These are phyloP conservation scores for Telmatherina bonti DNA, from an alignment of 2,797 vertebrate species.

Conservation along the genomic window DNA sequence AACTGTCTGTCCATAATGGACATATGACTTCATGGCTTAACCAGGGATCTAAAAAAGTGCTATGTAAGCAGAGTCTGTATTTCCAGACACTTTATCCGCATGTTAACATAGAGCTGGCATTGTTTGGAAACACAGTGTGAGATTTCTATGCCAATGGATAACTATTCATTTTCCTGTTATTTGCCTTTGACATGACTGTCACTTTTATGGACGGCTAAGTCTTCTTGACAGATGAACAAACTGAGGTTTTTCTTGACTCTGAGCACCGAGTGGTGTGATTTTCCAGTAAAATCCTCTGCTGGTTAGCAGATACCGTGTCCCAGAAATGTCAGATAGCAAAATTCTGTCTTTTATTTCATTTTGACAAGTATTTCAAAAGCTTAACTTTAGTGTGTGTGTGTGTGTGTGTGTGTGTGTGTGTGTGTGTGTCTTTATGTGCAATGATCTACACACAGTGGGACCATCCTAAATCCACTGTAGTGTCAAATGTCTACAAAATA, in stretches of 20 bases:
- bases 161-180: constrained; percentile 59
- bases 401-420: not conserved
- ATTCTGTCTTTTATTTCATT: constrained; percentile 14
- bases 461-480: constrained; percentile 19
- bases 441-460: constrained; percentile 4
- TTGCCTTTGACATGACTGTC: constrained; percentile 63
- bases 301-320: constrained; percentile 32
- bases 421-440: not conserved
- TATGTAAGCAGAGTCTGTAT: constrained; percentile 39
- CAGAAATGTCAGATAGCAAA: constrained; percentile 48
- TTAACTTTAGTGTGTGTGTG: not conserved
- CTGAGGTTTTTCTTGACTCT: constrained; percentile 49
- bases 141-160: constrained; percentile 60
- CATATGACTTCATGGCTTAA: constrained; percentile 36
- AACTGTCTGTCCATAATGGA: constrained; percentile 39
- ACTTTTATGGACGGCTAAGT: constrained; percentile 54
- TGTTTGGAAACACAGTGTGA: constrained; percentile 50
- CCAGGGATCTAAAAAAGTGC: constrained; percentile 31
- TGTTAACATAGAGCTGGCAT: constrained; percentile 52
- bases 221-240: constrained; percentile 56
- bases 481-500: constrained; percentile 26
- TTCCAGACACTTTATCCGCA: constrained; percentile 59
- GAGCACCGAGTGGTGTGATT: constrained; percentile 36
- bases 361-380: constrained; percentile 30
- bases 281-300: constrained; percentile 51